Percentiles rank a stretch among this genome's conserved stretches.
phyloP scores from a whole-genome alignment of 2,797 vertebrate species.

The Phrynocephalus forsythii region DNA sequence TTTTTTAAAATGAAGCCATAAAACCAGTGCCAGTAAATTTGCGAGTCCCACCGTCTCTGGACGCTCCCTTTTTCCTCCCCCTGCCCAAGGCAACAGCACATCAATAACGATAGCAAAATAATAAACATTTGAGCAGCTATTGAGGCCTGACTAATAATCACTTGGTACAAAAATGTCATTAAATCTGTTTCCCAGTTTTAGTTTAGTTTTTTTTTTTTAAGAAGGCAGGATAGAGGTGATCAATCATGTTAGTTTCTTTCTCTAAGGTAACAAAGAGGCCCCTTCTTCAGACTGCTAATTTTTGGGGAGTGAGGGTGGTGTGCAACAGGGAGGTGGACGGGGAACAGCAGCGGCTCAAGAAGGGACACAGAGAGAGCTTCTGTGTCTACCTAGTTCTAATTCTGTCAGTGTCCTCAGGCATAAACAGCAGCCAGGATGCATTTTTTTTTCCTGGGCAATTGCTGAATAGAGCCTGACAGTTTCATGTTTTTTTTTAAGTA shows the following conservation, averaged over 20 bases:
- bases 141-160: constrained; percentile 9
- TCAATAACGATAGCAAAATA: constrained; percentile 3
- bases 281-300: background rate
- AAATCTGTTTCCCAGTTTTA: background rate
- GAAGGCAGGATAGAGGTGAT: background rate
- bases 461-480: too few relatives aligned
- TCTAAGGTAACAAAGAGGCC: background rate
- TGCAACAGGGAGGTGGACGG: background rate
- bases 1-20: background rate
- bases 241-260: background rate
- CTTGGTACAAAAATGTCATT: constrained; percentile 2
- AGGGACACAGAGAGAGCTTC: too few relatives aligned
- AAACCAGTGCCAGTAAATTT: constrained; percentile 6
- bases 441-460: too few relatives aligned
- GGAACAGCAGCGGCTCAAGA: background rate
- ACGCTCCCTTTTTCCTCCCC: background rate
- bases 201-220: background rate
- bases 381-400: background rate
- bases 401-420: too few relatives aligned
- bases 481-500: too few relatives aligned
- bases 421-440: too few relatives aligned
- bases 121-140: background rate
- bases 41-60: background rate
- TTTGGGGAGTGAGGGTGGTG: rapidly evolving
- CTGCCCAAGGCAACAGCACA: background rate